Base-by-base conservation (phyloP, 2,797 vertebrate genomes). In the Molossus alvarezi region DNA sequence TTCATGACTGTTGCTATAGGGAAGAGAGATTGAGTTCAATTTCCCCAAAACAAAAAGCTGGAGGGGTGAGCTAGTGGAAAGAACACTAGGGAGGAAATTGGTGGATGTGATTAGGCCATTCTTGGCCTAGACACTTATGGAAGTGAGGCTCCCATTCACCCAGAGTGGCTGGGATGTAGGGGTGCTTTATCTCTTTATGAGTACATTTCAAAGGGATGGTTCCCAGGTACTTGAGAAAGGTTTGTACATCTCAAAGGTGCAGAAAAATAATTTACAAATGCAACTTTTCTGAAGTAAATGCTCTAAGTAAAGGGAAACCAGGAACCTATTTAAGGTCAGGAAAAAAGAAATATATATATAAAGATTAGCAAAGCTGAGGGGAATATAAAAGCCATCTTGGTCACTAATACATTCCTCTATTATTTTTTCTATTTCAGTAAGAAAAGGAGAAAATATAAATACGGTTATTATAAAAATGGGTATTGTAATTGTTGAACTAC, bases 401-500 rank as follows among this genome's bases (percentile, higher is more conserved):
- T n/a, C 23, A 51, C 27, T 37, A 89, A 80, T 20, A 84, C 18
- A 53, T 48, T n/a, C 64, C 1, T 21, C n/a, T 81, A 45, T 41
- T 45, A 69, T 51, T 18, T 55, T 76, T 10, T 3, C 75, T 89
- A 93, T 37, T 92, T 75, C 48, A 91, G 72, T 9, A 95, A 93
- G 82, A 17, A 3, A 93, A 62, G 1, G 23, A 2, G 0, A 51
- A 81, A 18, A 71, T 88, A 69, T 14, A 79, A 95, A 90, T 92
- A 93, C 14, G 65, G 6, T 21, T 21, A 72, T 62, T 0, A 82
- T 25, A 95, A 93, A 96, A 85, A n/a, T 81, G 9, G 48, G 58
- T 4, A 45, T 55, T 94, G 13, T 37, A 80, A 77, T 27, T 60
- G 6, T 7, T 53, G 23, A 10, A 58, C 25, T 6, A 62, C 1